These are phyloP conservation scores for Labia minor DNA, from an alignment of 2,888 invertebrate genomes.

Conservation along the genomic window DNA sequence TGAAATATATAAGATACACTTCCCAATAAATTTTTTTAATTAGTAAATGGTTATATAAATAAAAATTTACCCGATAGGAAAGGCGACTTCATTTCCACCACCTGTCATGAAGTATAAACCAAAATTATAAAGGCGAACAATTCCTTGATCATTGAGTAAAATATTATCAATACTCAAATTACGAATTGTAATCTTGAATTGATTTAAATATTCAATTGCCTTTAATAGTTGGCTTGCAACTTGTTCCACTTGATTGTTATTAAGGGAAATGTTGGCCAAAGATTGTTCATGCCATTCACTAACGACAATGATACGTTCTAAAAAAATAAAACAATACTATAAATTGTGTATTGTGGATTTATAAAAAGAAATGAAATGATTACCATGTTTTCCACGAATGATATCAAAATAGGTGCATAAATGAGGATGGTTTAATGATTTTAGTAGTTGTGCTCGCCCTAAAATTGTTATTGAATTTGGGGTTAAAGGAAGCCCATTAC, in stretches of 20 bases:
- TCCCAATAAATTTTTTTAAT: too few species aligned
- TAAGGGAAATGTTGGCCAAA: conserved; percentile 41
- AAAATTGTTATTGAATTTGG: conserved; percentile 92
- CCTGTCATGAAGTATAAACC: conserved; percentile 90
- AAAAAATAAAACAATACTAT: conserved; percentile 30
- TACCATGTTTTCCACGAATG: conserved; percentile 88
- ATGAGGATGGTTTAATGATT: conserved; percentile 65
- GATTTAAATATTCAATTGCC: conserved; percentile 62
- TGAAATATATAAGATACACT: too few species aligned
- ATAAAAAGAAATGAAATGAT: conserved; percentile 23
- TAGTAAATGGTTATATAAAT: not conserved
- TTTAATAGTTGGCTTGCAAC: conserved; percentile 62
- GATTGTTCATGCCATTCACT: conserved; percentile 65
- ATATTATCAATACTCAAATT: conserved; percentile 76
- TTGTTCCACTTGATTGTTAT: conserved; percentile 44
- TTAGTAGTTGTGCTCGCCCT: conserved; percentile 74
- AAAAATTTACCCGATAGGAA: conserved; percentile 70
- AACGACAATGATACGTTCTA: conserved; percentile 72
- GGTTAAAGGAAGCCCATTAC: conserved; percentile 89
- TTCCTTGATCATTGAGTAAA: conserved; percentile 56
- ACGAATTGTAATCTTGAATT: conserved; percentile 61
- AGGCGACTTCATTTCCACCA: conserved; percentile 72
- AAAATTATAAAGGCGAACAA: conserved; percentile 81
- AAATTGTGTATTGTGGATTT: too few species aligned
- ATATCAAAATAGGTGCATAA: conserved; percentile 86